Evolutionary conservation across 2,888 invertebrate species (phyloP), one percentile per base, ranked within the genome.

Genomic region (Drosophila melanocephala): DNA sequence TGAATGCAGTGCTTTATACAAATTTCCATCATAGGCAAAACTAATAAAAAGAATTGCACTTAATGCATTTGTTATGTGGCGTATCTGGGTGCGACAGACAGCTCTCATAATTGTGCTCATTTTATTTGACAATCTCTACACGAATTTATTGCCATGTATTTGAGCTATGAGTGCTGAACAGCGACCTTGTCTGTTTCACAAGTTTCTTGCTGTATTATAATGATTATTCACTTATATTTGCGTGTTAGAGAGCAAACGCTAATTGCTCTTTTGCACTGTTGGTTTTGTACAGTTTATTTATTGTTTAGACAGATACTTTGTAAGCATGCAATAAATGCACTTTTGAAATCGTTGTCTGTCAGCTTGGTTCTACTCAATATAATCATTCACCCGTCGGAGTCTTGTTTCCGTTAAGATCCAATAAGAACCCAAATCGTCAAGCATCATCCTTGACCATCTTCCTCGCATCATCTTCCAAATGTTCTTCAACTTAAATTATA

Each of bases 51-150:
- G n/a, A 47, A 37, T 42, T 47, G 47, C 47, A 26, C 14, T 60
- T 37, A 73, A 60, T 68, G 72, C 59, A 66, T 66, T 81, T 56
- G 44, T 55, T 62, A 64, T 70, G 57, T 9, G 30, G 58, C 59
- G 52, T 81, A 73, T 70, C 78, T 77, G 79, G 83, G 83, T 60
- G 79, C 62, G 56, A 51, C 83, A 59, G 55, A 62, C 63, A 67
- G 61, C 61, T 58, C 75, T 71, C 71, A 82, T 82, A 80, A 75
- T 71, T 67, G 63, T 63, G 51, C 59, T 81, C 37, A 51, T 60
- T 61, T 33, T 55, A 33, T 68, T 65, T 33, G 51, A 75, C 77
- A 77, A 65, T 61, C 61, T 37, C 14, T 12, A 50, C 53, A 30
- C 52, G 35, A 60, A 79, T 67, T 80, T 76, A 61, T 80, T 53